Conservation (phyloP, 2,888 invertebrate species). For the Drosophila kambysellisi region DNA sequence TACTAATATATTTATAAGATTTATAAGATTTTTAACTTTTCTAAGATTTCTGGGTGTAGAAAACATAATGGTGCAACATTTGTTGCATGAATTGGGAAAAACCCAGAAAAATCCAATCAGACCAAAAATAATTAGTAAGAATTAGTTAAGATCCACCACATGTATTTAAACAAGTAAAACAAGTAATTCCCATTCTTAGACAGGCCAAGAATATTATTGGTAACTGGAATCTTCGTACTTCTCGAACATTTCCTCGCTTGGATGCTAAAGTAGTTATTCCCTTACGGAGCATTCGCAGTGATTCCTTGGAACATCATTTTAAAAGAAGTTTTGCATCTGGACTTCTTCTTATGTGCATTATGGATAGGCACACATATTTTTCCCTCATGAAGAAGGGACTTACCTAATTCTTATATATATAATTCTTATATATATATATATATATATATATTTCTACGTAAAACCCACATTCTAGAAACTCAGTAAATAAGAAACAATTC, state of each 20-base stretch:
- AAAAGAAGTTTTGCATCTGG: neutral
- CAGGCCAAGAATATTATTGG: neutral
- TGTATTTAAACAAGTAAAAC: neutral
- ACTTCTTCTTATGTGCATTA: neutral
- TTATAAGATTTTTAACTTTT: no score
- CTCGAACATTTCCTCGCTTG: neutral
- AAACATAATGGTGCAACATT: no score
- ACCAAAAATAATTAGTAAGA: no score
- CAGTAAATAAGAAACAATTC: slow-evolving; percentile 4
- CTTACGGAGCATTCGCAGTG: neutral
- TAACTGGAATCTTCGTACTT: neutral
- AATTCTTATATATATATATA: no score
- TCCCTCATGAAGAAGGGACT: neutral
- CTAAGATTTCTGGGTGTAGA: no score
- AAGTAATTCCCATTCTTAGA: neutral
- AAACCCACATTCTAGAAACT: neutral
- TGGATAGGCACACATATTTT: neutral
- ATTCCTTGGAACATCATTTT: neutral
- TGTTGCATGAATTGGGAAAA: no score
- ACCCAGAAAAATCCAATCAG: no score
- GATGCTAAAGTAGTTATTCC: no score
- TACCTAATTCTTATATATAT: neutral
- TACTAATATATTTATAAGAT: no score
- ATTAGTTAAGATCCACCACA: no score
- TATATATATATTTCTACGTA: neutral